Evolutionary conservation across 2,113 vertebrate species (phyloP).

Genomic region (Empidonax traillii): DNA sequence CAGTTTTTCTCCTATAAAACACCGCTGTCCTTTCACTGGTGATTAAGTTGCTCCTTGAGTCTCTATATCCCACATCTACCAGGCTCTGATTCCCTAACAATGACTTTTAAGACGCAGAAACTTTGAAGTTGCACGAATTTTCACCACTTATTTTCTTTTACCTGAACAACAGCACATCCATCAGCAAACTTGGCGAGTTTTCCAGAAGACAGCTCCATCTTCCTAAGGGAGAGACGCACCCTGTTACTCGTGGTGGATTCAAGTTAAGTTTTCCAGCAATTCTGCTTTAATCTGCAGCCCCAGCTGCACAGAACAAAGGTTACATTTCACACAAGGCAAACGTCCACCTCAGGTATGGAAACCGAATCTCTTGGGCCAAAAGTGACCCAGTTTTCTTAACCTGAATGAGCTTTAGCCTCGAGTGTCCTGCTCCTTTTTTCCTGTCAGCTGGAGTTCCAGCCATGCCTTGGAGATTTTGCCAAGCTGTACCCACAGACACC

Average conservation of each 20-base stretch:
- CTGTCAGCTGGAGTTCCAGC: fast-evolving
- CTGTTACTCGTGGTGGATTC: fast-evolving
- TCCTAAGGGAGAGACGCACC: conserved; percentile 72
- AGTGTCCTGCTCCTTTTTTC: not conserved
- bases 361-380: not conserved
- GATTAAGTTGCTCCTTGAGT: not conserved
- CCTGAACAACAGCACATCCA: conserved; percentile 92
- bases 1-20: not conserved
- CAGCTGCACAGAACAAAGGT: fast-evolving
- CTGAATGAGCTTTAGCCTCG: not conserved
- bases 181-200: conserved; percentile 94
- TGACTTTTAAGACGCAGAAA: not conserved
- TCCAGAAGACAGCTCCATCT: conserved; percentile 90
- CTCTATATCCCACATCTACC: not conserved
- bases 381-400: not conserved
- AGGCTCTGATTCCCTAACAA: not conserved
- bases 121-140: not conserved
- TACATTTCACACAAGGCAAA: fast-evolving
- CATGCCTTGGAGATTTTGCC: not conserved
- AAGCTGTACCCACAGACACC: not conserved
- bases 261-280: not conserved
- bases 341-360: not conserved
- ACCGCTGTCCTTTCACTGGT: not conserved
- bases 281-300: not conserved
- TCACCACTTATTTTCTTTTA: conserved; percentile 44